Base-by-base conservation (phyloP, 2,113 vertebrate species). In the Falcunculus frontatus region DNA sequence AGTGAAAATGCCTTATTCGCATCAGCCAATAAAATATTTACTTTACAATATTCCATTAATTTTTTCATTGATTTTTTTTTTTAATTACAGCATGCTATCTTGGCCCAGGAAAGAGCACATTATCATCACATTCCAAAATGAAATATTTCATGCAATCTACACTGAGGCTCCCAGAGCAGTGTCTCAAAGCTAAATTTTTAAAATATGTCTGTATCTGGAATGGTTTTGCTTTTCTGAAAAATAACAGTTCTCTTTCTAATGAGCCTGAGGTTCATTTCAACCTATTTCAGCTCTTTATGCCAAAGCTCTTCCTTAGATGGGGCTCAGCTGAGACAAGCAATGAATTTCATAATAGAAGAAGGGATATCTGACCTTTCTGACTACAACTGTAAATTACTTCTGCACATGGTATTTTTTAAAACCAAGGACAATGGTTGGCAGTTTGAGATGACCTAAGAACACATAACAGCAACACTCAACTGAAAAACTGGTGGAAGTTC, bases 401-500 rank as follows among this genome's bases (percentile, higher is more conserved):
- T 22, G 26, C 35, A 80, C 47, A 37, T 0, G 4, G 9, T 13
- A 11, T 44, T 65, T 82, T 82, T 49, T 18, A 29, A 76, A 85
- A 76, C n/a, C 26, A 65, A 80, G 59, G 16, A 9, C 30, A 73
- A 76, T 9, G 18, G 32, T 0, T 37, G 41, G 55, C 37, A 77
- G 37, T 29, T 53, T 27, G 29, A 30, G 16, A 55, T 11, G 25
- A 67, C 35, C 59, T 49, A 47, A 56, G 25, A 70, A 84, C 20
- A 79, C 2, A 0, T 9, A 92, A 65, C 0, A 59, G 22, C 39
- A 89, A 42, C 18, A 22, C 29, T 57, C 39, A 33, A 3, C 0
- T 44, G 32, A 56, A 82, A 44, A 70, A 19, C 8, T 55, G 29
- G 12, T 26, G 25, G 19, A 49, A 42, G 44, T 23, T 88, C 27